A percentile compares a stretch with the other conserved stretches of the same genome.
Evolutionary conservation across 2,888 invertebrate species (phyloP).

Genomic region (Parochlus steinenii): DNA sequence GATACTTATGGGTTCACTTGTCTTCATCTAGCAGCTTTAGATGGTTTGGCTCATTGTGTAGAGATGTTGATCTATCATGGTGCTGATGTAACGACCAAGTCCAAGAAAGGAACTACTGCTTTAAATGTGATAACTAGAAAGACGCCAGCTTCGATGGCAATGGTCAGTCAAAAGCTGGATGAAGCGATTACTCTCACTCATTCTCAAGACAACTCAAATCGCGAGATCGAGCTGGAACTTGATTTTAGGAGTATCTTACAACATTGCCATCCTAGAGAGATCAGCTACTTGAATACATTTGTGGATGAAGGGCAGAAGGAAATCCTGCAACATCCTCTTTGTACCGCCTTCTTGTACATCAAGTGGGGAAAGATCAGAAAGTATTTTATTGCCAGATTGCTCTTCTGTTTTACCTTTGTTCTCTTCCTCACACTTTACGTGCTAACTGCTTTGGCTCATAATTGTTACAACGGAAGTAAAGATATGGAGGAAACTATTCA

Average conservation of each 20-base stretch:
- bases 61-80: constrained; percentile 70
- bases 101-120: constrained; percentile 73
- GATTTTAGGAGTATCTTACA: constrained; percentile 70
- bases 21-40: constrained; percentile 68
- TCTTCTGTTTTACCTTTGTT: constrained; percentile 65
- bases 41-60: constrained; percentile 70
- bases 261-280: constrained; percentile 69
- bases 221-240: constrained; percentile 65
- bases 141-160: constrained; percentile 69
- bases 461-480: constrained; percentile 67
- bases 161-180: constrained; percentile 67
- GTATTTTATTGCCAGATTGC: constrained; percentile 64
- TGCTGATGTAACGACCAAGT: constrained; percentile 76
- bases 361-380: constrained; percentile 85
- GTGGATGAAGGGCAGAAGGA: constrained; percentile 81
- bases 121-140: constrained; percentile 71
- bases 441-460: constrained; percentile 64
- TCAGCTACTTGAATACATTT: constrained; percentile 70
- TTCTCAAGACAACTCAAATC: constrained; percentile 56
- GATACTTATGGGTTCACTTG: constrained; percentile 78
- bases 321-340: constrained; percentile 68
- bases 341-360: constrained; percentile 71
- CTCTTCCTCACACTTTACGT: constrained; percentile 67
- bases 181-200: constrained; percentile 63
- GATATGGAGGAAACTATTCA: constrained; percentile 56